Evolutionary conservation across 2,888 invertebrate genomes (phyloP).

Genomic region (Cheilosia grossa): DNA sequence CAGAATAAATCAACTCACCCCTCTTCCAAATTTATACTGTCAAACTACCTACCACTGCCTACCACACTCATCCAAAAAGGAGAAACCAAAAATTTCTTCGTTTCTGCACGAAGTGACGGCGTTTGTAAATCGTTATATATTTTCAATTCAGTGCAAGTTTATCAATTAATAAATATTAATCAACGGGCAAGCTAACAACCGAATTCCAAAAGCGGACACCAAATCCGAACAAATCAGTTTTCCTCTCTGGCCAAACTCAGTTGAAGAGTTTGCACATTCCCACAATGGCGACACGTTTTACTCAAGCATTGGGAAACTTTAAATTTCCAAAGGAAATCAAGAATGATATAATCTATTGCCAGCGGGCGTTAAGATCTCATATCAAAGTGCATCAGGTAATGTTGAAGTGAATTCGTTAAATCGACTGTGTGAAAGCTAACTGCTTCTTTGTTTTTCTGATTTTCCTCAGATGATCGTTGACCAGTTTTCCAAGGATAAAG

Average conservation of each 20-base stretch:
- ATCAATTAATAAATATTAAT: conserved; percentile 24
- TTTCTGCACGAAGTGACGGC: conserved; percentile 16
- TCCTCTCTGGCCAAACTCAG: neutral
- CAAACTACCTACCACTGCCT: conserved; percentile 41
- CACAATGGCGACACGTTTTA: conserved; percentile 69
- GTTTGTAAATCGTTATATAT: conserved; percentile 13
- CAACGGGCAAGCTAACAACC: conserved; percentile 1
- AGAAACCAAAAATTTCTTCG: conserved; percentile 19
- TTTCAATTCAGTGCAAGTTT: conserved; percentile 3
- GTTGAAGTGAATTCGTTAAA: neutral
- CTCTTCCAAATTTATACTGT: conserved; percentile 15
- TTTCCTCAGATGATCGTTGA: conserved; percentile 71
- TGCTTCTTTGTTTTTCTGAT: neutral
- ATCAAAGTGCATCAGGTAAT: conserved; percentile 82
- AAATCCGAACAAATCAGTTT: neutral
- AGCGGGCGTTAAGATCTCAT: conserved; percentile 80
- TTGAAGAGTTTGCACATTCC: conserved; percentile 1
- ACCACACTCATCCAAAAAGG: conserved; percentile 18
- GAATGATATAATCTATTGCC: conserved; percentile 82
- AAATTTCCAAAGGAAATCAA: conserved; percentile 80
- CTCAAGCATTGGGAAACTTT: conserved; percentile 76
- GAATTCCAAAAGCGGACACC: neutral
- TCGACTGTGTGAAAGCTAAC: too few relatives aligned
- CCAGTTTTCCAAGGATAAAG: conserved; percentile 49
- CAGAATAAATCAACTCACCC: conserved; percentile 23